Base-by-base conservation (phyloP, 2,113 vertebrate species). In the Leucoraja erinaceus region DNA sequence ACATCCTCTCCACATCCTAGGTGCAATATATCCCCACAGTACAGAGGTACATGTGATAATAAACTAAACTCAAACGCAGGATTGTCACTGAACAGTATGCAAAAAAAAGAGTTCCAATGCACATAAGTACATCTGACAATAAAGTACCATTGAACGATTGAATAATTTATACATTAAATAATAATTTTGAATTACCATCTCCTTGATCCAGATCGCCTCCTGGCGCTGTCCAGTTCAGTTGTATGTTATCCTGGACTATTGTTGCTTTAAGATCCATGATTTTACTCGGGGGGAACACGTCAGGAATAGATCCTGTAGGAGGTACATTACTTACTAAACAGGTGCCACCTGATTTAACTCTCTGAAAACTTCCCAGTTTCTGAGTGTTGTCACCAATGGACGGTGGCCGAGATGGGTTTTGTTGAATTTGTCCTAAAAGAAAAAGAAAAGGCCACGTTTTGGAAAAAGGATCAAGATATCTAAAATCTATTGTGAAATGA, bases 151-250 rank as follows among this genome's bases (percentile, higher is more conserved):
- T 47, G 38, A 47, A 47, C 38, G 38, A 47, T 47, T 47, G 38
- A 47, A 2, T 12, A 63, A 31, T 66, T 0, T 88, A 88, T 18
- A 31, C 5, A 7, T 4, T 18, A 2, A 63, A 88, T 63, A 31
- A 66, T 63, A 31, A 63, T 31, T 66, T 47, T 81, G 10, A 93
- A 76, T 18, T 96, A 97, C 96, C 95, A 93, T 93, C 94, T 11
- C 95, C 95, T 78, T 95, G 94, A 81, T 97, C 96, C 11, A 94
- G 95, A 93, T 96, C 93, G 33, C 94, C 95, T 93, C 96, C 96
- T 38, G 95, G 94, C 61, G 95, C 95, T 47, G 96, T 96, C 96
- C 96, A 96, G 4, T 63, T 95, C 28, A 96, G 94, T 93, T 93
- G 33, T 54, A 96, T 93, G 1, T 93, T 25, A 54, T 95, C 93